phyloP scores from a whole-genome alignment of 2,113 vertebrate genomes.

The Vidua macroura region DNA sequence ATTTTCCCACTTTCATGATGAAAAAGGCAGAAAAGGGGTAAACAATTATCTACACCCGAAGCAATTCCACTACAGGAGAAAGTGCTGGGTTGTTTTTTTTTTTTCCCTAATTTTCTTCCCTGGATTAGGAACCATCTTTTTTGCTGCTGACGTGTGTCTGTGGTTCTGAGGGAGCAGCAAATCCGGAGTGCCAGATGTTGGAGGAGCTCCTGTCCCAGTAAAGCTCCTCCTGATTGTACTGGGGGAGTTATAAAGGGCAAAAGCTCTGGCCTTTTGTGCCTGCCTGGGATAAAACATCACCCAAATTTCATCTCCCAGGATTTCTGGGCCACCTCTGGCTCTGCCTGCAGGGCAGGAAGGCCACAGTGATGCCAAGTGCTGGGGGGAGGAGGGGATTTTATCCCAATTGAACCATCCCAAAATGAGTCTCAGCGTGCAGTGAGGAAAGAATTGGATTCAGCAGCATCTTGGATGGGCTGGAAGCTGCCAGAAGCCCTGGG shows the following conservation, averaged over 20 bases:
- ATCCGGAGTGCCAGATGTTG: not conserved
- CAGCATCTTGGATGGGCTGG: not conserved
- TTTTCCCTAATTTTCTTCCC: not conserved
- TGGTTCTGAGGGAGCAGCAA: not conserved
- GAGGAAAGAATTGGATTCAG: not conserved
- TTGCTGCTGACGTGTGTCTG: not conserved
- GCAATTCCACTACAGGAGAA: not conserved
- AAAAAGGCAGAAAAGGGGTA: not conserved
- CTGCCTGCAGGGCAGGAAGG: not conserved
- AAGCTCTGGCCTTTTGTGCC: not conserved
- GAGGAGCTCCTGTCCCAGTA: not conserved
- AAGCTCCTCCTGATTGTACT: not conserved
- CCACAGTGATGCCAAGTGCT: rapidly evolving
- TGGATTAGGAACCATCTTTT: not conserved
- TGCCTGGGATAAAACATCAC: not conserved
- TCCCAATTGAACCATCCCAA: not conserved
- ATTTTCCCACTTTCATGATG: not conserved
- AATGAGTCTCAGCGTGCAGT: rapidly evolving
- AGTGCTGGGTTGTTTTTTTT: not conserved
- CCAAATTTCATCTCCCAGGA: rapidly evolving
- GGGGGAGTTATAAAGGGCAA: not conserved
- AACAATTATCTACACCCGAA: rapidly evolving
- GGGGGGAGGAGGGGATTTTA: too few species aligned
- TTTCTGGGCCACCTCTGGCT: not conserved
- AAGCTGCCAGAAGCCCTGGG: rapidly evolving